Base-by-base conservation (phyloP, 2,113 vertebrate species). In the Leiothrix lutea region DNA sequence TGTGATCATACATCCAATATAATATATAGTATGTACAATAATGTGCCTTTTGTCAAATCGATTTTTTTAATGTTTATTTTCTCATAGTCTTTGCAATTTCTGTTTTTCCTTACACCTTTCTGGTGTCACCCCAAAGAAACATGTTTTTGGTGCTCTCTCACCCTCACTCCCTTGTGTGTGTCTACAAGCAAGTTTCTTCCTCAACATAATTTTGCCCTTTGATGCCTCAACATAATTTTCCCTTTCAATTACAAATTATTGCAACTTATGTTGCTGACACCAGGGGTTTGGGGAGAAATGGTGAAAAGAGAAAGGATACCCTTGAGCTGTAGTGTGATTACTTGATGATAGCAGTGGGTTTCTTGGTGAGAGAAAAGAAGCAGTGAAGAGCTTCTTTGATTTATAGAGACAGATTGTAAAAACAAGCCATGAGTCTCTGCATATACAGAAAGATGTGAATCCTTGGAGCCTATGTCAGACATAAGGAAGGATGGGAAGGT, bases 261-360 rank as follows among this genome's bases (percentile, higher is more conserved):
- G 44, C 62, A 53, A 26, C 36, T 75, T 56, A 21, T 0, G 0
- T 14, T 86, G 61, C 66, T 69, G 29, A 86, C 40, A 15, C 12
- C 53, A 50, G 25, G 28, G 18, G 57, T 88, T 90, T 72, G 62
- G 80, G 62, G 23, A 91, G 53, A 91, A 91, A 66, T 9, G 7
- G 23, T 12, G 18, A 47, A 77, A 88, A 88, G 36, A 69, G 50
- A 86, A 85, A 2, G 9, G 64, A 61, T 0, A 1, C 14, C 28
- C 33, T 65, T 35, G 54, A 82, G 58, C 42, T 92, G 54, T n/a
- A 33, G 25, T 42, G 50, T 54, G 67, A 75, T 57, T 57, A 51
- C 31, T 57, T 93, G 74, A 71, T 71, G 51, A 87, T 45, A 94
- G 81, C 48, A 69, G 58, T 42, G 36, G 45, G 14, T 64, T 89